Percentiles rank a stretch among this genome's conserved stretches.
phyloP scores from a whole-genome alignment of 2,888 invertebrate genomes.

The Microctonus aethiopoides region DNA sequence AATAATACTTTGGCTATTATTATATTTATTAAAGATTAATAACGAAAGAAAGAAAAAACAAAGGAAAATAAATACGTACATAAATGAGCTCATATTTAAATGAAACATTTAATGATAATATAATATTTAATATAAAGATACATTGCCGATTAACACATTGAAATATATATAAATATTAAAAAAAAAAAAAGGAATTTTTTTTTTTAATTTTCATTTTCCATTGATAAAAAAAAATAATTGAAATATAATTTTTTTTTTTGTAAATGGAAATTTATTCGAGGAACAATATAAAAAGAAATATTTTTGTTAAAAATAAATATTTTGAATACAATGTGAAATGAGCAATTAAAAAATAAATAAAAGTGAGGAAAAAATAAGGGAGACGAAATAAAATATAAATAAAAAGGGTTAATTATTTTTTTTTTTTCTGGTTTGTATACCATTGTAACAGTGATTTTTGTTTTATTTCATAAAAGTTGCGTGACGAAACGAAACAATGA shows the following conservation, averaged over 20 bases:
- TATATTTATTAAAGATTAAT: too few species aligned
- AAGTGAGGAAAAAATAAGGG: neutral
- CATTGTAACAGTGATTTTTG: neutral
- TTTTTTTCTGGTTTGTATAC: neutral
- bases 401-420: neutral
- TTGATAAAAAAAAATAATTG: neutral
- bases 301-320: neutral
- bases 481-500: neutral
- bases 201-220: too few species aligned
- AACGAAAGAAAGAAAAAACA: constrained; percentile 22
- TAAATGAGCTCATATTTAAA: neutral
- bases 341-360: neutral
- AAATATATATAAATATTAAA: too few species aligned
- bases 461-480: constrained; percentile 2
- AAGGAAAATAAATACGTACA: too few species aligned
- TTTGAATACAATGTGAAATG: neutral
- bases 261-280: neutral
- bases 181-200: neutral
- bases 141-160: neutral
- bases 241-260: neutral
- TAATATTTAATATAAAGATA: neutral
- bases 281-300: neutral
- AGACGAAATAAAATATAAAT: neutral
- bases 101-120: neutral
- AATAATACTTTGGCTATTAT: constrained; percentile 32